Evolutionary conservation across 2,113 vertebrate genomes (phyloP), one percentile per base, ranked within the genome.

Genomic region (Ceyx melanurus): DNA sequence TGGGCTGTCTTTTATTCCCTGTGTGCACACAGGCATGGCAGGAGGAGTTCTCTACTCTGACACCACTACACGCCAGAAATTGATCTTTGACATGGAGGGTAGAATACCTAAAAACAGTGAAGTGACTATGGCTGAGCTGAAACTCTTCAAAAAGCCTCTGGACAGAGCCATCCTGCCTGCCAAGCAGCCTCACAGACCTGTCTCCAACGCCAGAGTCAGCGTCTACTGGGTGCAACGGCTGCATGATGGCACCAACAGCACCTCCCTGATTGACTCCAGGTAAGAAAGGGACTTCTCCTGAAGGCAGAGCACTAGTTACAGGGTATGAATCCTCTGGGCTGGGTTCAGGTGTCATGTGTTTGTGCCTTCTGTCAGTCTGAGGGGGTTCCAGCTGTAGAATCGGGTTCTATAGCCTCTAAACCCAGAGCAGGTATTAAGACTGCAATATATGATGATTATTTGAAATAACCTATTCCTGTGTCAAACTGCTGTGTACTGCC

Each of bases 101-200:
- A 97, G 98, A 73, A 98, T 99, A 92, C 98, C 98, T 7, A 97
- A 98, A 15, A 98, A 99, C 96, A 98, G 98, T 1, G 99, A 99
- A 89, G 98, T 99, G 89, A 98, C 99, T 42, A 98, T 99, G 98
- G 99, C 98, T 12, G 98, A 98, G 65, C 97, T 99, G 58, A 99
- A 98, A 86, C 98, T 99, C 31, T 99, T 98, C 97, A 98, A 99
- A 96, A 98, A 98, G 94, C 98, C 98, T 4, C 93, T 98, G 9
- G 95, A 98, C 71, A 97, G 95, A 72, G 91, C 97, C 20, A 96
- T 95, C 54, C 86, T 98, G 5, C 95, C 96, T 31, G 97, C 97
- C 61, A 95, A 3, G 78, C 95, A 87, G 28, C n/a, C 89, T 23
- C 96, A 93, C 93, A 96, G 98, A 18, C 95, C 98, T 0, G 87